Evolutionary conservation across 2,888 invertebrate species (phyloP).

Genomic region (Microplitis deprimator): DNA sequence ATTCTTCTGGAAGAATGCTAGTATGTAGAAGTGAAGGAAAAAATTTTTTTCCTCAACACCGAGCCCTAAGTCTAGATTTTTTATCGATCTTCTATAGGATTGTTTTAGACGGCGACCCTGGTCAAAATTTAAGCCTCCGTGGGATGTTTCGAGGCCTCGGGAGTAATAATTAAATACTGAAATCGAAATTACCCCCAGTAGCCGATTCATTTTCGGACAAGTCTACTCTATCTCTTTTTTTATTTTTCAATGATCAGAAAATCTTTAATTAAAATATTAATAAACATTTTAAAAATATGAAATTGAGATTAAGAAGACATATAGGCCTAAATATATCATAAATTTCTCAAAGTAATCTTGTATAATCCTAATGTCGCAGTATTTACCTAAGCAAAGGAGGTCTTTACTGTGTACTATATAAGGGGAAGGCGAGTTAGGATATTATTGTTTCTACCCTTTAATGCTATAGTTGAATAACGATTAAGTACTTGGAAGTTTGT

Average conservation of each 20-base stretch:
- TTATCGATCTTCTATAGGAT: too few species aligned
- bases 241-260: background rate
- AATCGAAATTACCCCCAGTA: too few species aligned
- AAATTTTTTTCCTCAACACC: too few species aligned
- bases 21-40: too few species aligned
- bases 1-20: too few species aligned
- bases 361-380: constrained; percentile 67
- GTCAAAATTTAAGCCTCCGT: too few species aligned
- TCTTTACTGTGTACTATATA: constrained; percentile 35
- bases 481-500: constrained; percentile 65
- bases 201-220: background rate
- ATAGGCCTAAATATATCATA: constrained; percentile 56
- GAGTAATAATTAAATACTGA: too few species aligned
- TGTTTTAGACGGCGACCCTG: too few species aligned
- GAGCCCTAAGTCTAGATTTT: too few species aligned
- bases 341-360: constrained; percentile 65
- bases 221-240: background rate
- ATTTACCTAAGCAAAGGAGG: constrained; percentile 63
- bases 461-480: constrained; percentile 68
- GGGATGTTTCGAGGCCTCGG: too few species aligned
- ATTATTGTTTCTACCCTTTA: constrained; percentile 68
- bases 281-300: background rate
- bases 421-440: constrained; percentile 53
- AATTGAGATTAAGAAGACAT: constrained; percentile 27
- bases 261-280: background rate